A percentile compares a stretch with the other conserved stretches of the same genome.
Evolutionary conservation across 2,113 vertebrate species (phyloP).

Genomic region (Colaptes auratus): DNA sequence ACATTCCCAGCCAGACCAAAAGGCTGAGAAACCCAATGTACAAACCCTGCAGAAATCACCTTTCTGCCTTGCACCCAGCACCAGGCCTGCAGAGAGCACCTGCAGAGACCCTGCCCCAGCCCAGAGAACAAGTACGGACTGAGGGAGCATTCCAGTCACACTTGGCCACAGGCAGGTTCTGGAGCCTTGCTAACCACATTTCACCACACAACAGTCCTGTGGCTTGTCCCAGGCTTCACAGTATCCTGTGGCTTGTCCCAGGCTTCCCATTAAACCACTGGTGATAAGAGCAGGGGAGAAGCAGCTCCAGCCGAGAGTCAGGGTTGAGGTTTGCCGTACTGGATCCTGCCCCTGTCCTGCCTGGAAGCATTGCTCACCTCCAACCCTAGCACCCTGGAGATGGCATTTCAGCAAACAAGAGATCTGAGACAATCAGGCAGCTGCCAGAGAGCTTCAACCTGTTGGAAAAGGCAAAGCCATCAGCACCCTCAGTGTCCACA

Average conservation of each 20-base stretch:
- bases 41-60: background rate
- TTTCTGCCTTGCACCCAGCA: background rate
- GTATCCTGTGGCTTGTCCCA: background rate
- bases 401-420: accelerated
- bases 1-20: too few relatives aligned
- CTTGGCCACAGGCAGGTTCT: background rate
- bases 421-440: background rate
- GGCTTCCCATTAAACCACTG: background rate
- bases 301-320: background rate
- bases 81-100: background rate
- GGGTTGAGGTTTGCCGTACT: background rate
- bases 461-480: background rate
- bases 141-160: background rate
- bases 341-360: background rate
- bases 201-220: background rate
- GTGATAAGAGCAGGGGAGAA: background rate
- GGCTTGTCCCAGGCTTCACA: background rate
- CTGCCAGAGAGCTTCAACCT: background rate
- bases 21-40: background rate
- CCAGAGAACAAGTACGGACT: background rate
- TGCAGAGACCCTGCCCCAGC: background rate
- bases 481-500: background rate
- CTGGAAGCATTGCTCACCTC: background rate
- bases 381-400: background rate
- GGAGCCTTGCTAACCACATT: background rate